Conservation (phyloP, 2,888 invertebrate species). For the Trichogramma evanescens region DNA sequence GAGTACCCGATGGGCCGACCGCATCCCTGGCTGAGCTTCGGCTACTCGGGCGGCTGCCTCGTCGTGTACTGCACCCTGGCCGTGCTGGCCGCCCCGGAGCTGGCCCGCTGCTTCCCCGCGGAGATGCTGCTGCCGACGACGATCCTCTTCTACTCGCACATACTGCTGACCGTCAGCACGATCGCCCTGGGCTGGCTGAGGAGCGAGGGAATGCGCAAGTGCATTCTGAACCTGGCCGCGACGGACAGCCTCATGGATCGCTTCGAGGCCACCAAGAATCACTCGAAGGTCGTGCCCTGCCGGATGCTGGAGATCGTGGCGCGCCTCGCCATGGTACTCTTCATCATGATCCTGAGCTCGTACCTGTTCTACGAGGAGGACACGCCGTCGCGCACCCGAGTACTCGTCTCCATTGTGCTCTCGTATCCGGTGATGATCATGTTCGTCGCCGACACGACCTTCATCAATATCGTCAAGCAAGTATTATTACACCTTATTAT, state of each 20-base stretch:
- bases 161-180: background rate
- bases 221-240: background rate
- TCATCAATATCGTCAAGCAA: slow-evolving; percentile 9
- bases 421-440: slow-evolving; percentile 1
- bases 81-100: background rate
- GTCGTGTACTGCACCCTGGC: background rate
- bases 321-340: background rate
- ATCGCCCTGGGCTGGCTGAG: background rate
- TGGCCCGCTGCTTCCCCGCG: background rate
- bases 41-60: slow-evolving; percentile 5
- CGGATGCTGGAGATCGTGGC: background rate
- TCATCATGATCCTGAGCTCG: background rate
- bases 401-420: background rate
- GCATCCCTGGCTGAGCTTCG: slow-evolving; percentile 17
- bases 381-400: background rate
- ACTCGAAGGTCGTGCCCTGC: background rate
- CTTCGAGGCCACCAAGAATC: background rate
- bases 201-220: background rate
- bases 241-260: background rate
- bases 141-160: background rate
- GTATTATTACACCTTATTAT: background rate
- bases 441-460: slow-evolving; percentile 4
- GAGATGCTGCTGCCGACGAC: background rate
- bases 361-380: background rate
- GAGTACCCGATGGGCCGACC: slow-evolving; percentile 23